Base-by-base conservation (phyloP, 2,113 vertebrate species). In the Picathartes gymnocephalus region DNA sequence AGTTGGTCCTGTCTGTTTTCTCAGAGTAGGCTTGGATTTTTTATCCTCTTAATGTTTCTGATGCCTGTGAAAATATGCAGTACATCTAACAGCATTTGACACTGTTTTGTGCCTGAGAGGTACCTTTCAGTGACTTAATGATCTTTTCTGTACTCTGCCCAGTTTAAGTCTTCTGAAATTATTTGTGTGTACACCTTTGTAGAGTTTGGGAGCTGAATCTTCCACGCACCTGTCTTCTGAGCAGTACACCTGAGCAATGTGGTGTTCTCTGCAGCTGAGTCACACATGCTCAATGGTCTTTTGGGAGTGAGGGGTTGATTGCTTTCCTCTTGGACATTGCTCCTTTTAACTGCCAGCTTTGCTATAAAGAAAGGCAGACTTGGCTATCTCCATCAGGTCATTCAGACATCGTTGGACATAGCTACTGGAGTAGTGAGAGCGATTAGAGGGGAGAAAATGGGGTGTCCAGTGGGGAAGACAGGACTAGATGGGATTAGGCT, bases 241-340 rank as follows among this genome's bases (percentile, higher is more conserved):
- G 3, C 30, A 20, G 2, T 28, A 60, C 31, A 30, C 27, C 50
- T 44, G 54, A 73, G 73, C 18, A 23, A 3, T 5, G 12, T 0
- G 1, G 7, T 51, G 23, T 35, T 70, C 50, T 77, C 39, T 16
- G 54, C 50, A 81, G 25, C 42, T 3, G 37, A 53, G 54, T 37
- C 4, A 2, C 30, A 7, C 1, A 1, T 40, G 53, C 37, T 60
- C 19, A 16, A 15, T 0, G 1, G 2, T 30, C 54, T 53, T 74
- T 10, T 62, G 28, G n/a, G 39, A 33, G 7, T 2, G 3, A 78
- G 25, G 14, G 4, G 2, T 48, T 48, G 22, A 65, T 64, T 56
- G 11, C 2, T 30, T 66, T 74, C 33, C 60, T 74, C 35, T 65
- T 54, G 15, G 33, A 61, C 68, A 42, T 53, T 23, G 7, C 33